Base-by-base conservation (phyloP, 2,888 invertebrate genomes). In the Caenorhabditis doughertyi region DNA sequence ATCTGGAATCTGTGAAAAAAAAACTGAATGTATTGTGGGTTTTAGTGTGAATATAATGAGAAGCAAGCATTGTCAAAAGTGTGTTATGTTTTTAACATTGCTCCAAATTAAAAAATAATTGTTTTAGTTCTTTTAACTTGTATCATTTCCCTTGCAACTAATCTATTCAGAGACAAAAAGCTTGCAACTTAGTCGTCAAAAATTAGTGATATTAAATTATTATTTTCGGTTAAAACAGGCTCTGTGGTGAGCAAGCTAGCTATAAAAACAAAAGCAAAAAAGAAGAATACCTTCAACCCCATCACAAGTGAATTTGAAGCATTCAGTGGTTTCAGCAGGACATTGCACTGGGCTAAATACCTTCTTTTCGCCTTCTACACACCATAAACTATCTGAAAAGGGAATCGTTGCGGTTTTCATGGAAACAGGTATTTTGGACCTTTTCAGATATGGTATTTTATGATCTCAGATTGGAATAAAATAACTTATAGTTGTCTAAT, bases 261-360 rank as follows among this genome's bases (percentile, higher is more conserved):
- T 32, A 32, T 32, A 32, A 32, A 9, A 32, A 32, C 5, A 32
- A 32, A 32, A 23, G 16, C 21, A 16, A 42, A 25, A 7, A 42
- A 23, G 2, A 47, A 51, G 11, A 32, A 53, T 72, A 84, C 87
- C 81, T 64, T 87, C 84, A 9, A 72, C 74, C 16, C 84, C 84
- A 25, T 62, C 65, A 53, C 89, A 89, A 9, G 56, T 68, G 64
- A 85, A 88, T 35, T 84, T 85, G 80, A 85, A 89, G 67, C 89
- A 89, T 70, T 89, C 88, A 21, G 83, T 58, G 0, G 86, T 87
- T 23, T 84, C 79, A 4, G 65, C 68, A 13, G 80, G 79, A 56
- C 89, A 89, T 51, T 88, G 86, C 0, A 60, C 64, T 4, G 87
- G 89, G 3, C 55, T 32, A 62, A 65, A 87, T 8, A 81, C 44